Base-by-base conservation (phyloP, 2,888 invertebrate genomes). In the Pimpla rufipes region DNA sequence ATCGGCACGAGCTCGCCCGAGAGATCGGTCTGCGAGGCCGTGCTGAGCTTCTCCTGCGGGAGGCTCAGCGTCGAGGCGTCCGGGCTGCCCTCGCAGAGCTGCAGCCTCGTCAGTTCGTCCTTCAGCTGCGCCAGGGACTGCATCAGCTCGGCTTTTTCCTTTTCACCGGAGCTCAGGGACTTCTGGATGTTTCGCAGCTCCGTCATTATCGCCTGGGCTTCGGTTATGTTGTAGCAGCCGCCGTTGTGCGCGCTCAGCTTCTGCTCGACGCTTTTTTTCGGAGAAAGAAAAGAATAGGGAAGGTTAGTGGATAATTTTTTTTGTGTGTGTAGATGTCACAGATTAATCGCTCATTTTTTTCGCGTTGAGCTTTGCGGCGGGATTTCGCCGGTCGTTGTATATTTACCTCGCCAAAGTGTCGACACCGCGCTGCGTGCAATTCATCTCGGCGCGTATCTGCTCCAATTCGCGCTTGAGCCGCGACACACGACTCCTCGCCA, bases 201-300 rank as follows among this genome's bases (percentile, higher is more conserved):
- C 73, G 97, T 97, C 95, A 98, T 97, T 82, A 99, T 98, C n/a
- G 98, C 98, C 93, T 98, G 98, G 13, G 98, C 99, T 94, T 99
- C 98, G 50, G 96, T 96, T 88, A 98, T 97, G 93, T 97, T 98
- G 93, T 98, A 99, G 92, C 97, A 97, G 64, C 97, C 97, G 70
- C 96, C 96, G 93, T 97, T 96, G 88, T 96, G 96, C 23, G 96
- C 95, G 92, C 96, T 97, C 89, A 99, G 94, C 94, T 98, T 98
- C 94, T 97, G 97, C 93, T 98, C 98, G 87, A 98, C 98, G 93
- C 98, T 98, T 23, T 10, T 74, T 74, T 52, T 42, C 5, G n/a
- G 23, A 29, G 21, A 68, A 13, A 59, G 64, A 57, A 57, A 66
- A 2, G 37, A 40, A 8, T 11, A 2, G 4, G 21, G 10, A 55